Conservation (phyloP, 2,113 vertebrate species). For the Ammodytes marinus region DNA sequence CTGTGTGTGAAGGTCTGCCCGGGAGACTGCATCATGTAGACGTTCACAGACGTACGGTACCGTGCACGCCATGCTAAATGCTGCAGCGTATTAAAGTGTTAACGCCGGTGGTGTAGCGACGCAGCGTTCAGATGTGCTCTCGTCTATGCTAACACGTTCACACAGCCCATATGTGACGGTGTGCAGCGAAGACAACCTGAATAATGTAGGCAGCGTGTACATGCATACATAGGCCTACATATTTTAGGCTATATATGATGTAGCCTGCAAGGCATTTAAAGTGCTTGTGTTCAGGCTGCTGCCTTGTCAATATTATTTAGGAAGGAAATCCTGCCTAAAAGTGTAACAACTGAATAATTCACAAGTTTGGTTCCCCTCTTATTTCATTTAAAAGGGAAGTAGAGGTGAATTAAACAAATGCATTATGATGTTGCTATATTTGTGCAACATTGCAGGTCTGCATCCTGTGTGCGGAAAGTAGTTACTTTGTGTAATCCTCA, state of each 20-base stretch:
- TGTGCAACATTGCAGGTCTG: not conserved
- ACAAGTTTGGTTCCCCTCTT: not conserved
- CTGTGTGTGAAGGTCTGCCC: conserved; percentile 31
- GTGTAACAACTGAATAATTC: not conserved
- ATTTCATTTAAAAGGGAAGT: not conserved
- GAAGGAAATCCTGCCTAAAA: not conserved
- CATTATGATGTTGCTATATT: not conserved
- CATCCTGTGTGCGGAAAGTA: not conserved
- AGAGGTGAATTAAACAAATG: not conserved
- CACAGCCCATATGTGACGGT: not conserved
- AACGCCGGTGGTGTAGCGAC: conserved; percentile 20
- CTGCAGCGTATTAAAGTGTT: conserved; percentile 22
- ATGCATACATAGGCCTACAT: no score
- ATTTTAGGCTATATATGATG: not conserved
- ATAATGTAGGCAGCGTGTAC: no score
- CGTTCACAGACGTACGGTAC: not conserved
- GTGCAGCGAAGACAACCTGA: no score
- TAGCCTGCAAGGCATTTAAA: not conserved
- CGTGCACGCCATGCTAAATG: conserved; percentile 16
- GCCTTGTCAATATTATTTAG: not conserved
- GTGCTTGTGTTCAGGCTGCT: not conserved
- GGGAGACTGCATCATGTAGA: conserved; percentile 57
- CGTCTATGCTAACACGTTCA: not conserved
- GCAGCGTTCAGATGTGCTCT: not conserved
- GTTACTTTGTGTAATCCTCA: not conserved